These are phyloP conservation scores for Gerosis bhagava DNA, from an alignment of 2,888 invertebrate species.

Conservation along the genomic window DNA sequence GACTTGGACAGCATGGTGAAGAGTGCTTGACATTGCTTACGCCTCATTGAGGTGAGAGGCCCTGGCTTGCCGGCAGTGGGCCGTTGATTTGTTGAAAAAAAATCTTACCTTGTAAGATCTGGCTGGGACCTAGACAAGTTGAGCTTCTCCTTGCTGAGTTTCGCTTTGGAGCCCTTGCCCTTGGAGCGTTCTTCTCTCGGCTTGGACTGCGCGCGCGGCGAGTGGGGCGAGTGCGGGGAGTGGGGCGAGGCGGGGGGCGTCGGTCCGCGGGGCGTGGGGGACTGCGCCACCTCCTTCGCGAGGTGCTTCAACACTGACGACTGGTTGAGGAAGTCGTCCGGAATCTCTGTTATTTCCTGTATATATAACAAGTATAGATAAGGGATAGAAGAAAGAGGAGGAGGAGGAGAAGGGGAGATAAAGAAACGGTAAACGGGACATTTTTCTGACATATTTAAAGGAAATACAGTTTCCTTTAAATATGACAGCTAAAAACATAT, in stretches of 20 bases:
- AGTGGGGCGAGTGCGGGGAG: conserved; percentile 45
- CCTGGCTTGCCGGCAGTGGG: too few species aligned
- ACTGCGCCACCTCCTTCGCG: conserved; percentile 88
- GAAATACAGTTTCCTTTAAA: too few species aligned
- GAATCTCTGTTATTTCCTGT: conserved; percentile 92
- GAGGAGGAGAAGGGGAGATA: too few species aligned
- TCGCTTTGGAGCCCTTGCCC: conserved; percentile 60
- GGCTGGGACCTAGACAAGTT: conserved; percentile 91
- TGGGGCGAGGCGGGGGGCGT: conserved; percentile 64
- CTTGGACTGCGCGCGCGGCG: conserved; percentile 45
- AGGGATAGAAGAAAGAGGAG: too few species aligned
- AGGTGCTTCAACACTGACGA: conserved; percentile 92
- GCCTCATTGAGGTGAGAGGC: too few species aligned
- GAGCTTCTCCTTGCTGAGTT: conserved; percentile 81
- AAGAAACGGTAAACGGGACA: too few species aligned
- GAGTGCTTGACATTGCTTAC: too few species aligned
- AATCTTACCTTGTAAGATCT: conserved; percentile 87
- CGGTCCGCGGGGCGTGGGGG: conserved; percentile 60
- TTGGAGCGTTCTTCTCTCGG: conserved; percentile 53
- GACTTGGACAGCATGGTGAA: too few species aligned
- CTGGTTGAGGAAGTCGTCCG: conserved; percentile 92
- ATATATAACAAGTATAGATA: too few species aligned
- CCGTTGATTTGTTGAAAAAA: too few species aligned
- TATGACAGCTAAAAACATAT: too few species aligned
- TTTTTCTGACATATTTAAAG: too few species aligned